Evolutionary conservation across 2,113 vertebrate species (phyloP).

Genomic region (Ciconia stormi): DNA sequence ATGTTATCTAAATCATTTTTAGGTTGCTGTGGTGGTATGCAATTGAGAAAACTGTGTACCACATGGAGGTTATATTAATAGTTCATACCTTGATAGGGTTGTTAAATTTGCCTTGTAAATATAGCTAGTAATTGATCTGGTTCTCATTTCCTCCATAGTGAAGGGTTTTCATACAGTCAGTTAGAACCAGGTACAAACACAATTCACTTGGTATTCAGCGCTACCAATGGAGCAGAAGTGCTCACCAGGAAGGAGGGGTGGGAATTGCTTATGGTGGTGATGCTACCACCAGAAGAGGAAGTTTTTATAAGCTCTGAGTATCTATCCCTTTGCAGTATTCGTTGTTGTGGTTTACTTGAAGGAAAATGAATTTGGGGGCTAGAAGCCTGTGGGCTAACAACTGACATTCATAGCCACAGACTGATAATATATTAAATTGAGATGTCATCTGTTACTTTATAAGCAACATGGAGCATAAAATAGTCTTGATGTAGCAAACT

Average conservation of each 20-base stretch:
- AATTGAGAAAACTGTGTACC: background rate
- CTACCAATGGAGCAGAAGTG: background rate
- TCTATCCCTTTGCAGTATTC: background rate
- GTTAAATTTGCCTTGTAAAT: background rate
- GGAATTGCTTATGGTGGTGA: background rate
- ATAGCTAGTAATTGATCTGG: background rate
- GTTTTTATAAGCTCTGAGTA: background rate
- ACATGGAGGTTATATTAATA: background rate
- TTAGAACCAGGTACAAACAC: background rate
- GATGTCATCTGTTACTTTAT: background rate
- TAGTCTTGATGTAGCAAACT: background rate
- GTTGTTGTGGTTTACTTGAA: constrained; percentile 5
- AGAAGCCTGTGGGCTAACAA: constrained; percentile 13
- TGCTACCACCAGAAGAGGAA: background rate
- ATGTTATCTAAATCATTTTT: background rate
- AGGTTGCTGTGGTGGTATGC: background rate
- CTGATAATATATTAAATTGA: background rate
- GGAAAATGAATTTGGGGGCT: background rate
- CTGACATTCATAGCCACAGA: background rate
- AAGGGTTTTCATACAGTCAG: background rate
- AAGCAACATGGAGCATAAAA: background rate
- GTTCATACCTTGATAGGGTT: background rate
- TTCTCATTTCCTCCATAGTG: background rate
- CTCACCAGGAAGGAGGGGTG: background rate
- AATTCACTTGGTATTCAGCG: background rate